Evolutionary conservation across 2,888 invertebrate genomes (phyloP).

Genomic region (Chromoteleia sp.): DNA sequence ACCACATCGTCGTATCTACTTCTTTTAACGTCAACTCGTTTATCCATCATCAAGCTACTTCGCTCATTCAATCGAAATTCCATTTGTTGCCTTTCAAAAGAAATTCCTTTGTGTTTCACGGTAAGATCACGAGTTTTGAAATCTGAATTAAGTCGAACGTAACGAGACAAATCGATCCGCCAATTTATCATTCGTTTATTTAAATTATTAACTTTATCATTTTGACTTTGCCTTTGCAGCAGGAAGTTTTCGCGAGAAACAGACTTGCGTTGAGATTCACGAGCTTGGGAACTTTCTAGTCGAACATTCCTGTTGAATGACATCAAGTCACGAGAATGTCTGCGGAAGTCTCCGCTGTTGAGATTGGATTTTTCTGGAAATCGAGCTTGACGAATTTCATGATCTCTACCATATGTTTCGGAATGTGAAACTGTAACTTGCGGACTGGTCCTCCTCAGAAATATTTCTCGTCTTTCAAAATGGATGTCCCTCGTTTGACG

Average conservation of each 20-base stretch:
- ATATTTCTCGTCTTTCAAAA: too few relatives aligned
- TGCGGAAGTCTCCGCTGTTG: not conserved
- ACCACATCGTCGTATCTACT: not conserved
- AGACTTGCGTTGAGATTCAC: not conserved
- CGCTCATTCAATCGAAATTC: not conserved
- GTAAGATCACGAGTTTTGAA: not conserved
- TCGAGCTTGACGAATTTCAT: too few relatives aligned
- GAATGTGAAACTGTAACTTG: too few relatives aligned
- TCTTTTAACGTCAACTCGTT: not conserved
- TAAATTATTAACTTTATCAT: not conserved
- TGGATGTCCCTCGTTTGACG: too few relatives aligned
- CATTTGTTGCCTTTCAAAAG: not conserved
- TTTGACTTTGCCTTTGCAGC: not conserved
- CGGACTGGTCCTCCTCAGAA: too few relatives aligned
- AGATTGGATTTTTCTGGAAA: too few relatives aligned
- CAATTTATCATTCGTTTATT: conserved; percentile 2
- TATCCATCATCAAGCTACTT: conserved; percentile 7
- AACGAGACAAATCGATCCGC: not conserved
- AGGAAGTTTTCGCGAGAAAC: not conserved
- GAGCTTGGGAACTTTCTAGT: not conserved
- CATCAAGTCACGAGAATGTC: too few relatives aligned
- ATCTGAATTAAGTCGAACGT: not conserved
- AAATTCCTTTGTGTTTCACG: not conserved
- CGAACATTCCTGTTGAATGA: too few relatives aligned
- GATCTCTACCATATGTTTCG: too few relatives aligned